Percentiles rank a stretch among this genome's conserved stretches.
These are phyloP conservation scores for Trachelus stipa DNA, from an alignment of 2,888 invertebrate species.

Conservation along the genomic window DNA sequence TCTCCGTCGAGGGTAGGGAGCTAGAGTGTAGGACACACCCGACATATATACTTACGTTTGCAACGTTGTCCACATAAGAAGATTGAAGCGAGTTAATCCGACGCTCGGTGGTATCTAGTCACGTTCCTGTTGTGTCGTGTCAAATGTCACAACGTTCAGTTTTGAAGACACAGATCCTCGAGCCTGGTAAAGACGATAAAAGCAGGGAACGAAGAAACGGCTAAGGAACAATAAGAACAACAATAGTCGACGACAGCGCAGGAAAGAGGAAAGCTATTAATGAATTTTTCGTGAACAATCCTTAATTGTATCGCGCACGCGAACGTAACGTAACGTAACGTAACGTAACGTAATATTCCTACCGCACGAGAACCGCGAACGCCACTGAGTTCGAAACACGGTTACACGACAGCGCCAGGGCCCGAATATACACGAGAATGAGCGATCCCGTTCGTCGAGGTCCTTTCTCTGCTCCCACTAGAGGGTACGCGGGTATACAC, in stretches of 20 bases:
- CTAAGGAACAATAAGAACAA: not conserved
- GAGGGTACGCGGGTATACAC: not conserved
- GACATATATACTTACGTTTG: not conserved
- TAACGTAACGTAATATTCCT: not conserved
- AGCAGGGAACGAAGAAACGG: not conserved
- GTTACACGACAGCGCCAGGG: not conserved
- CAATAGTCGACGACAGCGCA: not conserved
- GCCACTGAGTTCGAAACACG: not conserved
- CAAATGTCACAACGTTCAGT: not conserved
- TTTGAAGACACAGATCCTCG: not conserved
- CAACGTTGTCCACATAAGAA: not conserved
- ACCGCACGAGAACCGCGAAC: not conserved
- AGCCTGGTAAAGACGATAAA: not conserved
- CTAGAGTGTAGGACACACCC: not conserved
- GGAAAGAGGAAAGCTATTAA: not conserved
- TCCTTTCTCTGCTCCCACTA: not conserved
- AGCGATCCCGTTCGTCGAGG: not conserved
- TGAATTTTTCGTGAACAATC: not conserved
- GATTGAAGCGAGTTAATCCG: not conserved
- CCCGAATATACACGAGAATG: not conserved
- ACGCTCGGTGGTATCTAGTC: not conserved
- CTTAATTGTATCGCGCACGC: not conserved
- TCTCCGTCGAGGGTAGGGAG: not conserved
- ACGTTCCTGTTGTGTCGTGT: not conserved
- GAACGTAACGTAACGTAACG: too few relatives aligned